phyloP scores from a whole-genome alignment of 2,113 vertebrate genomes.

The Datnioides undecimradiatus region DNA sequence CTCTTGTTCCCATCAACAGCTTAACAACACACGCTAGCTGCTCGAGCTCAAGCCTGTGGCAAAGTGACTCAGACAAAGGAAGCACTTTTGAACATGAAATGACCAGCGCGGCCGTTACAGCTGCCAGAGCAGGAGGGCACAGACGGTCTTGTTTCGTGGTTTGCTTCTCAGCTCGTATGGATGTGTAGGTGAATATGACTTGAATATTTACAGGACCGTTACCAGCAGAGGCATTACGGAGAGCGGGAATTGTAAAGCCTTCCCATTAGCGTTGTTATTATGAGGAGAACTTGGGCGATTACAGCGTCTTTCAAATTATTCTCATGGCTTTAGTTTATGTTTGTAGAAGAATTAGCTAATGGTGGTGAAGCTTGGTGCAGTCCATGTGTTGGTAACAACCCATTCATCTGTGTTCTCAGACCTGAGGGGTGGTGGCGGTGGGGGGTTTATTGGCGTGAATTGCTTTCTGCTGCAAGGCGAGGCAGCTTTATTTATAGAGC shows the following conservation, averaged over 20 bases:
- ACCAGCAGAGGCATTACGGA: not conserved
- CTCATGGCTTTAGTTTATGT: not conserved
- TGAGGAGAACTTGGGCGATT: not conserved
- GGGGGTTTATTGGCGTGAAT: not conserved
- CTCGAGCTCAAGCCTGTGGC: slow-evolving; percentile 46
- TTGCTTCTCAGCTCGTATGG: not conserved
- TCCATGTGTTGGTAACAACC: not conserved
- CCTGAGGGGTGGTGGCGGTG: fast-evolving
- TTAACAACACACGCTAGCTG: slow-evolving; percentile 48
- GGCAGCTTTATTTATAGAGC: not conserved
- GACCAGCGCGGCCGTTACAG: not conserved
- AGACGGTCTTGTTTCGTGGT: not conserved
- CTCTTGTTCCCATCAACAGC: slow-evolving; percentile 67
- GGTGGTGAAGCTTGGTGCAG: not conserved
- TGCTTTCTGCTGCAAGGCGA: not conserved
- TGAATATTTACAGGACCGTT: not conserved
- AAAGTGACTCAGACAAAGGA: slow-evolving; percentile 56
- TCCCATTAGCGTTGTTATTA: not conserved
- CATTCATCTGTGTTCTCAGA: not conserved
- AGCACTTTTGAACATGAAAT: slow-evolving; percentile 23
- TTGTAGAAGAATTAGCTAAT: not conserved
- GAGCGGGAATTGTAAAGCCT: not conserved
- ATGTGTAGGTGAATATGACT: not conserved
- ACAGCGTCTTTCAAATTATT: not conserved
- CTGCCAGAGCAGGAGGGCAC: not conserved